Conservation (phyloP, 2,797 vertebrate genomes). For the Mus caroli region DNA sequence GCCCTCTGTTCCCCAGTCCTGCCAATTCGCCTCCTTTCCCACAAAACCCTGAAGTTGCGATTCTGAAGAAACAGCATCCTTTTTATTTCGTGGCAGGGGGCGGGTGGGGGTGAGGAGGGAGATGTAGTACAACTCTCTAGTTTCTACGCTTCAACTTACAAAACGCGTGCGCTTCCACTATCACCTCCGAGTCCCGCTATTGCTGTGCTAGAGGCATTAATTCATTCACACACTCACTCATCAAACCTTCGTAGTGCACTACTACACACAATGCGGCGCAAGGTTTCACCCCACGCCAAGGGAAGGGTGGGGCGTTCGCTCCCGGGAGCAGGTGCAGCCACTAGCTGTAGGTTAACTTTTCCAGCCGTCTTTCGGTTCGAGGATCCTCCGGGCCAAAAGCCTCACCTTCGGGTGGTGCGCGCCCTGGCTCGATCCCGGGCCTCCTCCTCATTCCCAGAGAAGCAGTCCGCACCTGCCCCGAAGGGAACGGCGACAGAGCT, state of each 20-base stretch:
- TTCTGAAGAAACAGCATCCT: not conserved
- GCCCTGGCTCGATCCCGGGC: not conserved
- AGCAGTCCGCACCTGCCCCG: slow-evolving; percentile 56
- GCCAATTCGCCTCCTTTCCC: not conserved
- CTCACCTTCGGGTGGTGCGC: slow-evolving; percentile 71
- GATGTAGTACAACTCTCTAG: not conserved
- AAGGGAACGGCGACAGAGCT: slow-evolving; percentile 36
- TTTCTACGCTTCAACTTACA: not conserved
- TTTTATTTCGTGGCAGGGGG: not conserved
- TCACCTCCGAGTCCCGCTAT: not conserved
- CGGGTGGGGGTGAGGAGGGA: not conserved
- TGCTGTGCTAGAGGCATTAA: not conserved
- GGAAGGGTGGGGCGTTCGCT: slow-evolving; percentile 66
- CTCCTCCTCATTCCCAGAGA: slow-evolving; percentile 27
- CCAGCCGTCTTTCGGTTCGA: not conserved
- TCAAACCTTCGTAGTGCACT: not conserved
- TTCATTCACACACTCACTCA: slow-evolving; percentile 40
- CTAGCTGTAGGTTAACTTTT: not conserved
- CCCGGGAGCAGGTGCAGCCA: slow-evolving; percentile 66
- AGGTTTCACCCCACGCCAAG: slow-evolving; percentile 16
- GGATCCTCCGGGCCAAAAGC: slow-evolving; percentile 5
- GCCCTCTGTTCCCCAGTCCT: not conserved
- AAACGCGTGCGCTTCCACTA: slow-evolving; percentile 30
- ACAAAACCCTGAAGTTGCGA: slow-evolving; percentile 4
- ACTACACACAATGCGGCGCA: not conserved